Percentiles rank a stretch among this genome's conserved stretches.
These are phyloP conservation scores for Gouania willdenowi DNA, from an alignment of 2,797 vertebrate genomes.

Conservation along the genomic window DNA sequence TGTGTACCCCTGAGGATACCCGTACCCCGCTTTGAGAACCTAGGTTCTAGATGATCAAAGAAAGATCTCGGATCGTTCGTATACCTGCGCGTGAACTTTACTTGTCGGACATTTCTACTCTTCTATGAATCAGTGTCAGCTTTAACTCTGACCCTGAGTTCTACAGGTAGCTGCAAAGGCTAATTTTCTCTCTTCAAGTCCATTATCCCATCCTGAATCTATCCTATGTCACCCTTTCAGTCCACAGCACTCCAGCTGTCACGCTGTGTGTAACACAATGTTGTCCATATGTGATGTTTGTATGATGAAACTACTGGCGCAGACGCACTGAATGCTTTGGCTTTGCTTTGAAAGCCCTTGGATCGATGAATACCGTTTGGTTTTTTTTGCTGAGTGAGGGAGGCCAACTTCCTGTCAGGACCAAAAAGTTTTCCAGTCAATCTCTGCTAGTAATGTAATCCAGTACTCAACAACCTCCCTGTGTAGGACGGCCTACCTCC, in stretches of 20 bases:
- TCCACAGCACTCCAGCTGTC: constrained; percentile 34
- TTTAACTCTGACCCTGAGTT: too few species aligned
- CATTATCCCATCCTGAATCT: constrained; percentile 34
- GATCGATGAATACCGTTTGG: constrained; percentile 64
- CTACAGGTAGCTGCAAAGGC: constrained; percentile 36
- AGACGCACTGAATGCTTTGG: constrained; percentile 64
- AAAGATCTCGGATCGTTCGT: too few species aligned
- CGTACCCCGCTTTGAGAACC: too few species aligned
- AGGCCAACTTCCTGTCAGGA: constrained; percentile 70
- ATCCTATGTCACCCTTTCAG: constrained; percentile 39
- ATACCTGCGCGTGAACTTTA: too few species aligned
- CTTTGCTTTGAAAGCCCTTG: constrained; percentile 53
- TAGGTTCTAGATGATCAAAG: too few species aligned
- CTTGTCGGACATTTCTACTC: too few species aligned
- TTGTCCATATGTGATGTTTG: constrained; percentile 69
- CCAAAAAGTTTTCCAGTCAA: constrained; percentile 67
- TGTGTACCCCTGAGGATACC: too few species aligned
- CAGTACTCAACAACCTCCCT: constrained; percentile 35
- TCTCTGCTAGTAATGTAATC: constrained; percentile 68
- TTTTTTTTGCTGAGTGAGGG: constrained; percentile 63
- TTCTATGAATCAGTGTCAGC: too few species aligned
- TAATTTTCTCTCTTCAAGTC: constrained; percentile 25
- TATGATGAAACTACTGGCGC: constrained; percentile 70
- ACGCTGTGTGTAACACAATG: constrained; percentile 59
- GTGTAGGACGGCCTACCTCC: background rate